Evolutionary conservation across 1,140 invertebrate genomes (phyloP), one percentile per base, ranked within the genome.

Genomic region (Aethina tumida): DNA sequence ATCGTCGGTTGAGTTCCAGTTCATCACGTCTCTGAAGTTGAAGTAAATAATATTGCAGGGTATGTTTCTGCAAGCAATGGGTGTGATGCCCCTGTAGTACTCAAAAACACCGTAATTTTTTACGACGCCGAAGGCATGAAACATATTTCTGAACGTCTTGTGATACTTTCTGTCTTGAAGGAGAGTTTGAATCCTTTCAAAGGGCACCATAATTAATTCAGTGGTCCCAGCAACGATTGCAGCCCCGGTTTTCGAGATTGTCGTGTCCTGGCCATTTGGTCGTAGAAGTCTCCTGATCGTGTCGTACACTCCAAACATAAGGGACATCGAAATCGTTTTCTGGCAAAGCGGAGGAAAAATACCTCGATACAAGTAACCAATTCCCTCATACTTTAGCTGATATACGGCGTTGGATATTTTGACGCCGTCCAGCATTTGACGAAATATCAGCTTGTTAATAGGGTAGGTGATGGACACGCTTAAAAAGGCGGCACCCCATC

Each of bases 291-390:
- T 65, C 39, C 78, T 68, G 35, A 81, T 86, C 46, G 86, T 79
- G 59, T 95, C 87, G 56, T 94, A 97, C 9, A 91, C 77, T 19
- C 86, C 95, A 69, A 98, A 99, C 95, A 99, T 99, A 9, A 98
- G 69, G 8, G 94, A 92, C 51, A 93, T 69, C 0, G 88, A 90
- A 2, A 91, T 60, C 5, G 92, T 89, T 63, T 97, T 96, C 66
- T 97, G 92, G 47, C 91, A 75, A 14, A 99, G 62, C 1, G 95
- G 95, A 5, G 96, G 93, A 9, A 97, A 62, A 53, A 98, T 84
- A 3, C 96, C 96, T 41, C 96, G 71, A 60, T 98, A 99, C 2
- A 98, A 61, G 52, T 78, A 80, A 14, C 67, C 66, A 22, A 92
- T 52, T 0, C 94, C 94, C 71, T 98, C 95, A 48, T 73, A 71